Evolutionary conservation across 2,113 vertebrate species (phyloP).

Genomic region (Edolisoma coerulescens): DNA sequence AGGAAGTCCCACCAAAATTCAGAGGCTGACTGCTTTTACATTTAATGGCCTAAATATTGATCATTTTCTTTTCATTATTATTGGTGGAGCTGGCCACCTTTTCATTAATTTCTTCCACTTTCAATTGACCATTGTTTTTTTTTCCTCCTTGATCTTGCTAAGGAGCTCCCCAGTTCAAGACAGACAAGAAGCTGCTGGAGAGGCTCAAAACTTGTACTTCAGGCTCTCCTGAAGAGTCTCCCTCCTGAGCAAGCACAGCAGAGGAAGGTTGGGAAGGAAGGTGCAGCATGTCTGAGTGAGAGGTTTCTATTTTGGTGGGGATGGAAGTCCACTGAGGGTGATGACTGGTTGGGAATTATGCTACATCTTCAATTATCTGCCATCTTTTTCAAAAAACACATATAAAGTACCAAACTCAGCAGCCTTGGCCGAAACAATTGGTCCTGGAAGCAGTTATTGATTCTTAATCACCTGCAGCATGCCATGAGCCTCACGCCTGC

Average conservation of each 20-base stretch:
- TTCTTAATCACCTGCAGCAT: slow-evolving; percentile 29
- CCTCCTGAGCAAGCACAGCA: not conserved
- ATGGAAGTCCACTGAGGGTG: not conserved
- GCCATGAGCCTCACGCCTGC: not conserved
- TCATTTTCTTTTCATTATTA: not conserved
- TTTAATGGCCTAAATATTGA: not conserved
- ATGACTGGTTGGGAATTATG: not conserved
- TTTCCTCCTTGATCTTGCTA: not conserved
- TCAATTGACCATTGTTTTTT: not conserved
- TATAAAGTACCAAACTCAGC: not conserved
- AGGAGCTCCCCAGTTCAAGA: not conserved
- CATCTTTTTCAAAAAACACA: not conserved
- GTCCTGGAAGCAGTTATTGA: slow-evolving; percentile 4
- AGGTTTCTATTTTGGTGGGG: not conserved
- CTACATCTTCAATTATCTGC: not conserved
- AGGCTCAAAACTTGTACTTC: not conserved
- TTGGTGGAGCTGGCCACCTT: not conserved
- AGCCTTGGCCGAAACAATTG: not conserved
- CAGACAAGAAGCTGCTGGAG: not conserved
- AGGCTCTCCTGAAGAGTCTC: not conserved
- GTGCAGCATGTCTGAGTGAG: not conserved
- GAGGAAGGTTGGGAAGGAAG: not conserved
- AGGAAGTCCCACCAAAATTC: not conserved
- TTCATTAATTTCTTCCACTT: not conserved
- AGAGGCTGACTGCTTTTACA: not conserved